A percentile compares a stretch with the other conserved stretches of the same genome.
These are phyloP conservation scores for Microtus oregoni DNA, from an alignment of 2,113 vertebrate species.

Conservation along the genomic window DNA sequence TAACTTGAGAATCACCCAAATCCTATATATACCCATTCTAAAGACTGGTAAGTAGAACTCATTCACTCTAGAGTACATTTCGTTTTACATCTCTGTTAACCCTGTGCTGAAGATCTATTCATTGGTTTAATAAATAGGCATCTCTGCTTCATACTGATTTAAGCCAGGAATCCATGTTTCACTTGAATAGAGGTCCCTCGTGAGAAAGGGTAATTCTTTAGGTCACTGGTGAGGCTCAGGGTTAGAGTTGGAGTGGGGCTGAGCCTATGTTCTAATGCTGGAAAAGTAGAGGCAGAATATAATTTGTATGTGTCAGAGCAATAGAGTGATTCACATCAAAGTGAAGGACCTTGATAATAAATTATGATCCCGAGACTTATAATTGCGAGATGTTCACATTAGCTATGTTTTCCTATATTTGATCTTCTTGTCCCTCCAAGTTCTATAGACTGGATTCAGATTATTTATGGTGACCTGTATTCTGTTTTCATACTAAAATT, in stretches of 20 bases:
- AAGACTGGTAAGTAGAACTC: neutral
- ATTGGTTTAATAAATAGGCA: neutral
- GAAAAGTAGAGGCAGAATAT: neutral
- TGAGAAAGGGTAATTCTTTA: neutral
- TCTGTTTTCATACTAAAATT: neutral
- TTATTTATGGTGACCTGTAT: neutral
- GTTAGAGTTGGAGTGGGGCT: neutral
- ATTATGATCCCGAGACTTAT: neutral
- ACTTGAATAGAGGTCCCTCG: neutral
- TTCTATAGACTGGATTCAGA: neutral
- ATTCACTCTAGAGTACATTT: neutral
- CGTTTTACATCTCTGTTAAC: neutral
- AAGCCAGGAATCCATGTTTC: neutral
- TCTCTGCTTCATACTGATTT: neutral
- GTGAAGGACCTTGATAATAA: neutral
- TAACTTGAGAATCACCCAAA: neutral
- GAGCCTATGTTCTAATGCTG: neutral
- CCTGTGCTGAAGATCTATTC: neutral
- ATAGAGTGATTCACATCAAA: neutral
- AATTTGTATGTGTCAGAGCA: neutral
- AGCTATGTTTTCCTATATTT: neutral
- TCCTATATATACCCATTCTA: neutral
- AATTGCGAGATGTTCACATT: neutral
- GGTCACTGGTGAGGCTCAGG: neutral
- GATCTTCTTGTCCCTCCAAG: no score